A percentile compares a stretch with the other conserved stretches of the same genome.
These are phyloP conservation scores for Cyanocitta stelleri DNA, from an alignment of 2,113 vertebrate genomes.

Conservation along the genomic window DNA sequence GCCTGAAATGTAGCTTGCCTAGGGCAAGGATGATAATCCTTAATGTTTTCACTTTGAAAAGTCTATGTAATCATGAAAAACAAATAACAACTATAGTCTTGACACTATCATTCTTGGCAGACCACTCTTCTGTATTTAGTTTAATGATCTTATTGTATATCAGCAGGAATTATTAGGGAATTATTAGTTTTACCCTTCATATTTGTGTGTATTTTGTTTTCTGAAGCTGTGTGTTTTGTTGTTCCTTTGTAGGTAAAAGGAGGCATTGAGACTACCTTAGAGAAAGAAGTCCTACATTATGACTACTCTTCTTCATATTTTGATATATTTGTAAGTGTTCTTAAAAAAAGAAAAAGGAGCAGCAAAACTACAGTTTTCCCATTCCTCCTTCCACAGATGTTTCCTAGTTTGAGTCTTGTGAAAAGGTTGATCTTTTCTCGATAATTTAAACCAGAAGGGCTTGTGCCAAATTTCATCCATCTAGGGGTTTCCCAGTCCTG, in stretches of 20 bases:
- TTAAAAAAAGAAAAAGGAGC: neutral
- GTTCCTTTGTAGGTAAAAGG: conserved; percentile 80
- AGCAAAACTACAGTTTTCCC: neutral
- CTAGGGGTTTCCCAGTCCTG: neutral
- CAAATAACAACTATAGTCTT: neutral
- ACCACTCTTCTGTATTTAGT: neutral
- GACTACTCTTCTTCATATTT: conserved; percentile 93
- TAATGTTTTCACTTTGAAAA: neutral
- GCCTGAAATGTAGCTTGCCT: neutral
- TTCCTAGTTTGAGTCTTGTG: neutral
- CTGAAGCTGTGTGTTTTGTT: neutral
- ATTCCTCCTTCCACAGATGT: neutral
- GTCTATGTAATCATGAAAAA: neutral
- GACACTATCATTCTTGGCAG: neutral
- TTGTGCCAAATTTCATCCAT: neutral
- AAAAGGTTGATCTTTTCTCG: neutral
- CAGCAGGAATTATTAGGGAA: neutral
- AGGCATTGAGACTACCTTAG: conserved; percentile 82
- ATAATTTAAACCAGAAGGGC: neutral
- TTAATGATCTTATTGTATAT: neutral
- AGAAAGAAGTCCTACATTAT: conserved; percentile 88
- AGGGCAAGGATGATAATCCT: neutral
- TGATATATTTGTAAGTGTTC: conserved; percentile 92
- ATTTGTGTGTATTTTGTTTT: neutral
- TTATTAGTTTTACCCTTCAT: neutral